Evolutionary conservation across 1,140 invertebrate genomes (phyloP), one percentile per base, ranked within the genome.

Genomic region (Frieseomelitta varia): DNA sequence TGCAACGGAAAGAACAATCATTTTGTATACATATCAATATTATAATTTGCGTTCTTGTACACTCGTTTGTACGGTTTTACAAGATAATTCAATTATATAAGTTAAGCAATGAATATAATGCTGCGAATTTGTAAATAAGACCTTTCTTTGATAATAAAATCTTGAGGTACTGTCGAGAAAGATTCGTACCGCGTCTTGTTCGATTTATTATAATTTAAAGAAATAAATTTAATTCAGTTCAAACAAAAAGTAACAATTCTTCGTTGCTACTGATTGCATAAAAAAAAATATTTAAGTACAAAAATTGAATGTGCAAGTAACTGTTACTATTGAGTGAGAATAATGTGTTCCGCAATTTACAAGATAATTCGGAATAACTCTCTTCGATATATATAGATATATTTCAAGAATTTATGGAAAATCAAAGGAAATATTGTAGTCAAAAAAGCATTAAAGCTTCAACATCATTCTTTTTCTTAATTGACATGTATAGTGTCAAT

Each of bases 111-210:
- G 14, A 21, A n/a, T 3, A 21, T 63, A 27, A n/a, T n/a, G 17
- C 21, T 34, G 21, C 1, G 14, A 0, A 61, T 39, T 21, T 84
- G 81, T 84, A 84, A 79, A 84, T 84, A 84, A 47, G 21, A 68
- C 1, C 51, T 51, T 30, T 34, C 1, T n/a, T 27, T 21, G 24
- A 77, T 14, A 14, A 10, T 75, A n/a, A 10, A 19, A 47, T 65
- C 21, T 65, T 1, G 17, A 63, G 8, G 19, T 53, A 67, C 4
- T 21, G 14, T n/a, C 81, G 55, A 39, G 19, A 6, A 75, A 39
- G 19, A 27, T 68, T 76, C 47, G 1, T 56, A 68, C 17, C n/a
- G 4, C 24, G 17, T 74, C 68, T 39, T 24, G 6, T 69, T 55
- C 69, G 30, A 30, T 76, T 67, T 68, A 68, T 47, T 51, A 68